Conservation (phyloP, 2,888 invertebrate species). For the Torymus auratus region DNA sequence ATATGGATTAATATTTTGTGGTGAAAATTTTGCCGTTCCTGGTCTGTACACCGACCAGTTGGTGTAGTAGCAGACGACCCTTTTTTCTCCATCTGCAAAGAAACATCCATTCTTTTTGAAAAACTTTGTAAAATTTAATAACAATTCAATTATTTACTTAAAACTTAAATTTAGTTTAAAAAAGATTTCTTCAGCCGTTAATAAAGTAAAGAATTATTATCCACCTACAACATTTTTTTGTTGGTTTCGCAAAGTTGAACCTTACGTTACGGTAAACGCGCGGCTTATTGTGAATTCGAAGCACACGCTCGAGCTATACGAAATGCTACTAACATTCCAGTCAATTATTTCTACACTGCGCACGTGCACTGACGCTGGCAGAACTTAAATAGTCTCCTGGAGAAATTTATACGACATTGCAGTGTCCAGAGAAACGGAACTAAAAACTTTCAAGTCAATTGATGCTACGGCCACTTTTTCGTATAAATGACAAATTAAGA, state of each 20-base stretch:
- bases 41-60: conserved; percentile 96
- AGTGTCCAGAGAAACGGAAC: conserved; percentile 21
- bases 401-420: conserved; percentile 35
- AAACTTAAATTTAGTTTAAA: too few relatives aligned
- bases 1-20: conserved; percentile 96
- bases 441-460: conserved; percentile 35
- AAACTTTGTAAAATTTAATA: not conserved
- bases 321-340: conserved; percentile 40
- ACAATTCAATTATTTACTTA: too few relatives aligned
- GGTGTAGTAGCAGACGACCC: conserved; percentile 94
- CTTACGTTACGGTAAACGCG: not conserved
- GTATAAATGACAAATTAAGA: not conserved
- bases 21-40: conserved; percentile 93
- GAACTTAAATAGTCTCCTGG: conserved; percentile 29
- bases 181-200: conserved; percentile 14
- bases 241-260: conserved; percentile 22
- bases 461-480: conserved; percentile 19
- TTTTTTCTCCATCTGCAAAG: conserved; percentile 80
- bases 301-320: conserved; percentile 23
- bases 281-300: conserved; percentile 32
- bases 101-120: not conserved
- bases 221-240: conserved; percentile 10
- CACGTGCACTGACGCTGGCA: conserved; percentile 27
- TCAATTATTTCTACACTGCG: conserved; percentile 45
- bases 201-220: not conserved